Percentiles rank a stretch among this genome's conserved stretches.
phyloP scores from a whole-genome alignment of 2,888 invertebrate species.

The Spicauda simplicius region DNA sequence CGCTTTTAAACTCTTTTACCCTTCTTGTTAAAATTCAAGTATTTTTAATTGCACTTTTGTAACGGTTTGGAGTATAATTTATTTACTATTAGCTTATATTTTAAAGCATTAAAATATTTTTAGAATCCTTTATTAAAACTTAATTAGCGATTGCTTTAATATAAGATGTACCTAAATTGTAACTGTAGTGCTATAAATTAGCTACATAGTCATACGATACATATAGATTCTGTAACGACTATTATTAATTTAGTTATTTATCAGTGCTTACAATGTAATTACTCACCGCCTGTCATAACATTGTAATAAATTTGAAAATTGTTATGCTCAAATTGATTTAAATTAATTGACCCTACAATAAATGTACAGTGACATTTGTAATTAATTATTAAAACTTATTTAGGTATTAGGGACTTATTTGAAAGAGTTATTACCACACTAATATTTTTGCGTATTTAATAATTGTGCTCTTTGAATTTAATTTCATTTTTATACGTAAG shows the following conservation, averaged over 20 bases:
- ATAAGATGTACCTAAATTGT: not conserved
- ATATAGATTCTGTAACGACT: not conserved
- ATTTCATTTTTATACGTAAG: too few species aligned
- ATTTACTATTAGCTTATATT: too few species aligned
- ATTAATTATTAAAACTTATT: not conserved
- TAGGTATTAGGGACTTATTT: not conserved
- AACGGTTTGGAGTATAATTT: too few species aligned
- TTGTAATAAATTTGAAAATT: conserved; percentile 30
- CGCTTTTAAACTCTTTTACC: not conserved
- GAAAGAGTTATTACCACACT: not conserved
- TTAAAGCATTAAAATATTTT: too few species aligned
- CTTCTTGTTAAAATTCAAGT: not conserved
- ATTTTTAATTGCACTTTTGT: not conserved
- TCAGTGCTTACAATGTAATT: conserved; percentile 19
- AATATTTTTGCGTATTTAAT: too few species aligned
- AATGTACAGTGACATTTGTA: not conserved
- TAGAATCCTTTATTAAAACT: not conserved
- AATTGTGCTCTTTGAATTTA: too few species aligned
- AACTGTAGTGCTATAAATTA: too few species aligned
- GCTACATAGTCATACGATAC: not conserved
- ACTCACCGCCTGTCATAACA: conserved; percentile 28
- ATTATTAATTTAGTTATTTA: conserved; percentile 17
- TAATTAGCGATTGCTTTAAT: not conserved
- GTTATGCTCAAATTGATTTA: conserved; percentile 18
- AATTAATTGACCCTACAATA: conserved; percentile 23